phyloP scores from a whole-genome alignment of 2,888 invertebrate species.

The Drosophila seclusa region DNA sequence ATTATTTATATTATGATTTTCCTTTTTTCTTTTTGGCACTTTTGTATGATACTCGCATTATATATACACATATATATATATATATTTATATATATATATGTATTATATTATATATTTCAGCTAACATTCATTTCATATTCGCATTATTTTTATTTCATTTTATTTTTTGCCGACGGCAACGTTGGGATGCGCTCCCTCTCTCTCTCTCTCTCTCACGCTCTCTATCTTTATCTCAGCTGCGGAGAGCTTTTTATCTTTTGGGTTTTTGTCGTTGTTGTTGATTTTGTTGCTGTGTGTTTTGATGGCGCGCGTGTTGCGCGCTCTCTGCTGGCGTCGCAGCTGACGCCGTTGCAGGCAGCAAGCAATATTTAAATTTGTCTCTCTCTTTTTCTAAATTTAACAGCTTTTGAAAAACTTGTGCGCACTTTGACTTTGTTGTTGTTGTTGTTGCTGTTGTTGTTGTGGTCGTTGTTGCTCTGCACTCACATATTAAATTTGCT shows the following conservation, averaged over 20 bases:
- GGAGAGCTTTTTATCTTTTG: conserved; percentile 51
- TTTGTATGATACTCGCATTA: conserved; percentile 35
- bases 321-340: conserved; percentile 52
- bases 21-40: conserved; percentile 71
- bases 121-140: conserved; percentile 3
- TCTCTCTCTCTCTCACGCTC: conserved; percentile 4
- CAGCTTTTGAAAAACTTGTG: conserved; percentile 30
- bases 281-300: conserved; percentile 38
- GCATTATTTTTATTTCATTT: conserved; percentile 13
- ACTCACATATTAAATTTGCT: conserved; percentile 65
- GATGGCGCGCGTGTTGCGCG: conserved; percentile 59
- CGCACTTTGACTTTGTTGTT: conserved; percentile 37
- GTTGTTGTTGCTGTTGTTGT: conserved; percentile 11
- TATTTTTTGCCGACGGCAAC: conserved; percentile 38
- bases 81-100: not conserved
- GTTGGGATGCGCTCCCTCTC: conserved; percentile 12
- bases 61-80: not conserved
- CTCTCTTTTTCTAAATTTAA: conserved; percentile 43
- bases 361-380: conserved; percentile 59
- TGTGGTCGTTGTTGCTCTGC: conserved; percentile 32
- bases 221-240: conserved; percentile 14
- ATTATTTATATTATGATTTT: conserved; percentile 13
- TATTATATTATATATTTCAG: conserved; percentile 3
- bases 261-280: conserved; percentile 11
- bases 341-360: conserved; percentile 42